Evolutionary conservation across 2,113 vertebrate genomes (phyloP), one percentile per base, ranked within the genome.

Genomic region (Lates calcarifer): DNA sequence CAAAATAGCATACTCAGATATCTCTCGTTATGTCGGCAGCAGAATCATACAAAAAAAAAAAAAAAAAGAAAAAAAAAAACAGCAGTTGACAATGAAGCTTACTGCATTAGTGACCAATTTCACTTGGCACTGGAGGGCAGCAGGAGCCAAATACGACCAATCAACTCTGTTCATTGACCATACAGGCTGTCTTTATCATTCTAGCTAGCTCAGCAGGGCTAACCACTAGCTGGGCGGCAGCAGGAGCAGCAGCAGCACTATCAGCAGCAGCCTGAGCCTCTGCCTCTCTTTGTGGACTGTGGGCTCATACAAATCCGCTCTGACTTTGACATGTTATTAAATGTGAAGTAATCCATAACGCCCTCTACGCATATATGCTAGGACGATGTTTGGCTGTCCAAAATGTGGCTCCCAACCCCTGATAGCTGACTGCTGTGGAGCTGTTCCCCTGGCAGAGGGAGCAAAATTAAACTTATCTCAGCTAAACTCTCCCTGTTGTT

Each of bases 271-370:
- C 70, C 62, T 8, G 70, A 85, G 65, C 58, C 51, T 55, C 29
- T 56, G 60, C 70, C 77, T 71, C 63, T 64, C 73, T 86, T n/a
- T 82, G 31, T 81, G 82, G 63, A 74, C 79, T 22, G 56, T 61
- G 49, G n/a, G 76, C 49, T 65, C 53, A 24, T 67, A 53, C 68
- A 86, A 89, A 90, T 88, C 81, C 64, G 14, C 24, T 89, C 60
- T 82, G 85, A 89, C 82, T 88, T 83, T 29, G 84, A 86, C 72
- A 8, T 60, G 80, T 85, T 82, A 83, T 82, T 87, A 89, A 82
- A 90, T 77, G 64, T 58, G 71, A 82, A 79, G 45, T 87, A 86
- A 90, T 89, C 87, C 85, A 76, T 72, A 55, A 69, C 18, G 77
- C 73, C 85, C 83, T 84, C 75, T 55, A 0, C 6, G 66, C 68